Base-by-base conservation (phyloP, 2,888 invertebrate genomes). In the Eurois occulta region DNA sequence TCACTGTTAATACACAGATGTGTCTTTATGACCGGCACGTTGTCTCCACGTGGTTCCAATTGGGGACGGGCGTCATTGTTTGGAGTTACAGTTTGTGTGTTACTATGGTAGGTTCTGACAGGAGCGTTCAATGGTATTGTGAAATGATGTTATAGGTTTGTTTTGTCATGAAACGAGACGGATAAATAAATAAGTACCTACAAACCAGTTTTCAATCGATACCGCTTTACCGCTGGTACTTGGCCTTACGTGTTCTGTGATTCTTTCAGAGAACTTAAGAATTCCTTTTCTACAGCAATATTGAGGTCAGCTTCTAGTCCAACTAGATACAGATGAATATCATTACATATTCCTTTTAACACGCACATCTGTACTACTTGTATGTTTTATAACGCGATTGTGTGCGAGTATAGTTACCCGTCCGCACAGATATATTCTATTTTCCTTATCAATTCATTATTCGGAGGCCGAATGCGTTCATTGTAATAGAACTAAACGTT, bases 1-100 rank as follows among this genome's bases (percentile, higher is more conserved):
- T 66, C 84, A 67, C 69, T 86, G 75, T 78, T 78, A 83, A 83
- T 70, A 83, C 41, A 82, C 79, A 75, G 16, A 72, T 83, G 66
- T 86, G 66, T 67, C 55, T 83, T 75, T 86, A 86, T 84, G 72
- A 46, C 62, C 46, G 52, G 58, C 66, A 72, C 84, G 70, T 84
- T 78, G 10, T 16, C 70, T 73, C 66, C 70, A 79, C 84, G 84
- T 86, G 86, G 65, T 46, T 72, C 66, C 72, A 73, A 86, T 79
- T 83, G 86, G 55, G 77, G 41, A 77, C 62, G 65, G 11, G 21
- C 69, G 60, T 75, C 72, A 71, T 71, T 86, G 72, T 78, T 72
- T 58, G 32, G 64, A 67, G 67, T 70, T 52, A 43, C 62, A 35
- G 16, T 70, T 70, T 66, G 48, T 48, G 4, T 62, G 62, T 43